These are phyloP conservation scores for Ifrita kowaldi DNA, from an alignment of 2,113 vertebrate species.

Conservation along the genomic window DNA sequence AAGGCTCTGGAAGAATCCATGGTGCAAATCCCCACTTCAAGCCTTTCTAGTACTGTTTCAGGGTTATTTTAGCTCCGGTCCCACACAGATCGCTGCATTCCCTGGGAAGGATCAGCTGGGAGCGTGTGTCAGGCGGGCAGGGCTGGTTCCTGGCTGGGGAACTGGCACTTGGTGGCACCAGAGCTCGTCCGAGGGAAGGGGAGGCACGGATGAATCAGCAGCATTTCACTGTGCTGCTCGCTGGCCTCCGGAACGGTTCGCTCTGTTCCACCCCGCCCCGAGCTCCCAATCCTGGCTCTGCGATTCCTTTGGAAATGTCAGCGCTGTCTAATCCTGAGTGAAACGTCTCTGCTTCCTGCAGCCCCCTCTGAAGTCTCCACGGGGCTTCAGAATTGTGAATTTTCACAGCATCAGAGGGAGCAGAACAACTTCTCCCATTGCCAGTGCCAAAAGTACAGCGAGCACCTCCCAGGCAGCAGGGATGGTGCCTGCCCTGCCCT, in stretches of 20 bases:
- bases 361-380: neutral
- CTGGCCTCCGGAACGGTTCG: neutral
- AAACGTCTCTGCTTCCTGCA: neutral
- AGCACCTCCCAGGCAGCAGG: neutral
- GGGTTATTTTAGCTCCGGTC: neutral
- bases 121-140: neutral
- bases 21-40: neutral
- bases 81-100: neutral
- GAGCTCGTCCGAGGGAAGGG: neutral
- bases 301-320: neutral
- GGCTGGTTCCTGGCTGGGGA: neutral
- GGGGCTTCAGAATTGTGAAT: neutral
- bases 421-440: neutral
- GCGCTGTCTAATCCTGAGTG: neutral
- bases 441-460: neutral
- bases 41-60: neutral
- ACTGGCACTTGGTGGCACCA: slow-evolving; percentile 25
- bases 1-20: neutral
- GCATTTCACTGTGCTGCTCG: neutral
- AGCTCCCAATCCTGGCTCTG: neutral
- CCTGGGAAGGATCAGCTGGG: neutral
- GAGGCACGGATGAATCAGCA: neutral
- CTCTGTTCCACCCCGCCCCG: neutral
- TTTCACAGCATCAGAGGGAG: neutral
- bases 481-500: neutral